Evolutionary conservation across 1,140 invertebrate genomes (phyloP).

Genomic region (Phthorimaea operculella): DNA sequence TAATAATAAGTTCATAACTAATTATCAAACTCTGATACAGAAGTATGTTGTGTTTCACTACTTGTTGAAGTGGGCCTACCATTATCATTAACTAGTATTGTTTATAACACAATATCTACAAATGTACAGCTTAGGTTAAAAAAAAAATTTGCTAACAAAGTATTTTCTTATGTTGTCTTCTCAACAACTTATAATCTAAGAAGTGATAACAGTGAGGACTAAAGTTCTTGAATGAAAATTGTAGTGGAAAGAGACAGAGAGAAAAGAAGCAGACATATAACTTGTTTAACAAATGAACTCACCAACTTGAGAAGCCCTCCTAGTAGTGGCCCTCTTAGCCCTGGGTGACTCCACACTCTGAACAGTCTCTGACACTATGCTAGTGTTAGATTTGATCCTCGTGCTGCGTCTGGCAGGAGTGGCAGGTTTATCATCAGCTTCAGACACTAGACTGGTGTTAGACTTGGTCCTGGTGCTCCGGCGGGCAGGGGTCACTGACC

Average conservation of each 20-base stretch:
- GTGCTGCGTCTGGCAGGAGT: conserved; percentile 49
- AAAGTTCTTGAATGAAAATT: no score
- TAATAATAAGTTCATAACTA: no score
- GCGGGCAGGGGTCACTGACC: conserved; percentile 24
- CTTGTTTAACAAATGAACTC: conserved; percentile 6
- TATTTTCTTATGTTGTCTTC: no score
- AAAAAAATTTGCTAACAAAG: no score
- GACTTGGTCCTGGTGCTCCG: background rate
- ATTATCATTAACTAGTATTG: no score
- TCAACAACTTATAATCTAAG: no score
- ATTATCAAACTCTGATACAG: no score
- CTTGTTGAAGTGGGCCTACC: no score
- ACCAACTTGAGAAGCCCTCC: conserved; percentile 48
- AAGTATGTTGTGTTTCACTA: no score
- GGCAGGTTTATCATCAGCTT: conserved; percentile 38
- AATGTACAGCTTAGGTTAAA: no score
- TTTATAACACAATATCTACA: no score
- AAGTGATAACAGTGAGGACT: no score
- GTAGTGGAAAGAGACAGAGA: background rate
- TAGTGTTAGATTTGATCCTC: conserved; percentile 51
- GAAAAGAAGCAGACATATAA: background rate
- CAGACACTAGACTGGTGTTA: background rate
- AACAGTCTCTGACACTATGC: conserved; percentile 40
- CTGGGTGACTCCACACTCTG: conserved; percentile 39
- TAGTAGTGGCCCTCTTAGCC: conserved; percentile 46